phyloP scores from a whole-genome alignment of 1,140 invertebrate species.

The Bombus fervidus region DNA sequence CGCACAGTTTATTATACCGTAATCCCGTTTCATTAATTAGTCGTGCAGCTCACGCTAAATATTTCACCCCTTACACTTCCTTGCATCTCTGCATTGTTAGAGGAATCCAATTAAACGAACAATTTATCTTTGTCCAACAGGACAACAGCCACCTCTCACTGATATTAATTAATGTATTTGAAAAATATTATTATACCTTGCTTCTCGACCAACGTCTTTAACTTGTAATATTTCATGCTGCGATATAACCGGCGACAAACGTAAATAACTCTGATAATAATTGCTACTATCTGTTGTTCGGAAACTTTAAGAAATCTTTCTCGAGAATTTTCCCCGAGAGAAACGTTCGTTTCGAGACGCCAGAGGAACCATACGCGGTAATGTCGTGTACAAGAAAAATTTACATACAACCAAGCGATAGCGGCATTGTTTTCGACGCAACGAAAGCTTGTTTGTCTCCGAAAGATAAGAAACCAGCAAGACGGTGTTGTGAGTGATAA shows the following conservation, averaged over 20 bases:
- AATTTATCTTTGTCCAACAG: constrained; percentile 37
- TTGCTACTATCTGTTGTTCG: background rate
- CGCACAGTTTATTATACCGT: constrained; percentile 21
- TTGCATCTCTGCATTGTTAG: constrained; percentile 9
- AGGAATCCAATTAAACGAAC: constrained; percentile 44
- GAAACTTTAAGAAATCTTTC: background rate
- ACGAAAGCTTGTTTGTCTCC: constrained; percentile 27
- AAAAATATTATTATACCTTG: constrained; percentile 14
- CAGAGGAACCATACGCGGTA: background rate
- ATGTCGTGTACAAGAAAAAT: background rate
- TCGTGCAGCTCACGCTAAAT: constrained; percentile 13
- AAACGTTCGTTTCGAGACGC: background rate
- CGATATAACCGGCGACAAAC: background rate
- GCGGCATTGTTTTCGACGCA: constrained; percentile 24
- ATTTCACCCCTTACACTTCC: constrained; percentile 39
- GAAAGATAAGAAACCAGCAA: constrained; percentile 25
- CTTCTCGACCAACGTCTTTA: background rate
- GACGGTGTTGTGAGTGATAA: constrained; percentile 14
- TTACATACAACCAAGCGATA: background rate
- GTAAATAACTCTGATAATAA: background rate
- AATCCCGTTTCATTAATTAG: constrained; percentile 43
- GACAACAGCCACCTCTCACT: background rate
- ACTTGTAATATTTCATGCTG: background rate
- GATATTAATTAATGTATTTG: constrained; percentile 20
- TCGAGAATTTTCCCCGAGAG: background rate